Evolutionary conservation across 2,113 vertebrate genomes (phyloP).

Genomic region (Hypocryptadius cinnamomeus): DNA sequence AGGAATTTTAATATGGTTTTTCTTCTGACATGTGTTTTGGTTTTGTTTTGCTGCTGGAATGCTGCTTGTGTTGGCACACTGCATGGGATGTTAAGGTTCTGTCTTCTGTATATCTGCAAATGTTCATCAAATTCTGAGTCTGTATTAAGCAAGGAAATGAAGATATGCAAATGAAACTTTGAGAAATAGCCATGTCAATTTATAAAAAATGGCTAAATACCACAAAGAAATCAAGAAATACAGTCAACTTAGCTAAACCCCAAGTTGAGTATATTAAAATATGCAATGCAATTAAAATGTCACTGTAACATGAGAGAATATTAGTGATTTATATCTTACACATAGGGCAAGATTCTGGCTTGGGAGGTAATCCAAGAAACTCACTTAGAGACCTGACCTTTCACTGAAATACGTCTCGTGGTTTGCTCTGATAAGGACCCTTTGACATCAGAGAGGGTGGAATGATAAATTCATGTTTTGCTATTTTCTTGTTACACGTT

Average conservation of each 20-base stretch:
- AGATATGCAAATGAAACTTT: slow-evolving; percentile 27
- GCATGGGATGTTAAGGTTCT: background rate
- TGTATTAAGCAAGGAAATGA: slow-evolving; percentile 33
- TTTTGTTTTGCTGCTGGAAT: background rate
- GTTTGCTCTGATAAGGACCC: background rate
- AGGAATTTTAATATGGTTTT: background rate
- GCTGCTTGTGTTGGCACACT: background rate
- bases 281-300: slow-evolving; percentile 52
- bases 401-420: background rate
- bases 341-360: background rate
- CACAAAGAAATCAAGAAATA: slow-evolving; percentile 31
- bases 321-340: slow-evolving; percentile 12
- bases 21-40: background rate
- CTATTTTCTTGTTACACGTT: fast-evolving
- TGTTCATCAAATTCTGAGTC: background rate
- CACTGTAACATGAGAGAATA: background rate
- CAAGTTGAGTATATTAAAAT: slow-evolving; percentile 42
- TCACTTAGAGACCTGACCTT: background rate
- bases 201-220: slow-evolving; percentile 31
- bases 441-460: background rate
- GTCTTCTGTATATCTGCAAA: background rate
- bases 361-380: background rate
- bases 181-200: slow-evolving; percentile 36
- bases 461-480: background rate
- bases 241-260: background rate